Conservation (phyloP, 2,888 invertebrate species). For the Tipula confusa region DNA sequence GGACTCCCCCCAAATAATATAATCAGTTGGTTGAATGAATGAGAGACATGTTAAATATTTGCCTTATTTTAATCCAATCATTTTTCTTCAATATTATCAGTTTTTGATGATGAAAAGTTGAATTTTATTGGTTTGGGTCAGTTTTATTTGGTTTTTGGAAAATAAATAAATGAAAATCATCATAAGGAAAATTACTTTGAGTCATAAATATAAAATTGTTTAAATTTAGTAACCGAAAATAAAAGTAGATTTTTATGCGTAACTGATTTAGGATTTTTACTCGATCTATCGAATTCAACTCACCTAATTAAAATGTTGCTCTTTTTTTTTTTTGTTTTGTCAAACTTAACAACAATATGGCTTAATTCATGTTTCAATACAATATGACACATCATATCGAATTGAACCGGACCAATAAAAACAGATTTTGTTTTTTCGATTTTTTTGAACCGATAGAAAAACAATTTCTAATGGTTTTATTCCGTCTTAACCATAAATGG, state of each 20-base stretch:
- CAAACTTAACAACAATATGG: background rate
- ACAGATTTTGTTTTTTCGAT: no score
- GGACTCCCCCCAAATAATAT: background rate
- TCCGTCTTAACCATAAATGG: background rate
- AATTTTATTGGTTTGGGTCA: constrained; percentile 7
- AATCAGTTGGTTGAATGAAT: background rate
- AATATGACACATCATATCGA: background rate
- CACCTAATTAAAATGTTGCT: background rate
- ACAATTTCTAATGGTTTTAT: background rate
- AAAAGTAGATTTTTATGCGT: background rate
- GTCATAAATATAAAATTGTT: background rate
- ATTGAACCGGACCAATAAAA: background rate
- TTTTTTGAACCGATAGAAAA: background rate
- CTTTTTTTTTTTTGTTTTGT: no score
- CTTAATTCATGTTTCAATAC: background rate
- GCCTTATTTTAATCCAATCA: background rate
- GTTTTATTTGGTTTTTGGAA: background rate
- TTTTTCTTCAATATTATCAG: background rate
- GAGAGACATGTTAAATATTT: background rate
- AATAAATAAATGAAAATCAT: background rate
- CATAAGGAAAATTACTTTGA: background rate
- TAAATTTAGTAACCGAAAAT: background rate
- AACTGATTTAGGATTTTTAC: background rate
- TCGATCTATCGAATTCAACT: background rate
- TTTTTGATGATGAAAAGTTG: background rate